Evolutionary conservation across 2,797 vertebrate genomes (phyloP), one percentile per base, ranked within the genome.

Genomic region (Notoglanidium macrostoma): DNA sequence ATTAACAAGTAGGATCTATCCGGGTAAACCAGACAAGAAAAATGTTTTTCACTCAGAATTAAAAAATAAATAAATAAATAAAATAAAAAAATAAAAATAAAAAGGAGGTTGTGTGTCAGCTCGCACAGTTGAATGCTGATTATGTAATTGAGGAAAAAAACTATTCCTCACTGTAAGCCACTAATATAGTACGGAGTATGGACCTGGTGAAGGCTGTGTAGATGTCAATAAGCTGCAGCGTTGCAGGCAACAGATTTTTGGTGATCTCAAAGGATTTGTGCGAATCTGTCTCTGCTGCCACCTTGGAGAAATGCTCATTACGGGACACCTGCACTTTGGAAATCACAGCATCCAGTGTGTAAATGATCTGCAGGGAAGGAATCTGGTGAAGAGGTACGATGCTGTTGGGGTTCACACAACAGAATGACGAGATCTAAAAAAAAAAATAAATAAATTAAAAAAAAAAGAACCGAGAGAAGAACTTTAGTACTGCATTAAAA

Each of bases 291-390:
- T 99, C 98, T 5, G 98, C 96, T 17, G 97, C 97, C 89, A 98
- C 94, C 91, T 98, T 99, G 79, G 98, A 98, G 93, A 99, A 97
- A 93, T 99, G 97, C 85, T 99, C 98, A 89, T 99, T 98, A 65
- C 99, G 93, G 81, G 98, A 99, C 92, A 99, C 98, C 91, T 99
- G 98, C 82, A 99, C 98, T 95, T 99, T 99, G 29, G 98, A 99
- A 90, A 99, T 97, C 70, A 98, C 97, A 0, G 98, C 98, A 87
- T 99, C 98, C 46, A 99, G 94, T 6, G 98, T 98, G 86, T 99
- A 99, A 92, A 99, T 97, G 81, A 97, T 96, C 92, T 99, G 98
- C 83, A 99, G 95, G 90, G 97, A 98, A 67, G 98, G 98, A 85
- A 99, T 94, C 93, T 98, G 97, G 21, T 98, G 96, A 61, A 99